phyloP scores from a whole-genome alignment of 1,140 invertebrate species.

The Orchestia grillus region DNA sequence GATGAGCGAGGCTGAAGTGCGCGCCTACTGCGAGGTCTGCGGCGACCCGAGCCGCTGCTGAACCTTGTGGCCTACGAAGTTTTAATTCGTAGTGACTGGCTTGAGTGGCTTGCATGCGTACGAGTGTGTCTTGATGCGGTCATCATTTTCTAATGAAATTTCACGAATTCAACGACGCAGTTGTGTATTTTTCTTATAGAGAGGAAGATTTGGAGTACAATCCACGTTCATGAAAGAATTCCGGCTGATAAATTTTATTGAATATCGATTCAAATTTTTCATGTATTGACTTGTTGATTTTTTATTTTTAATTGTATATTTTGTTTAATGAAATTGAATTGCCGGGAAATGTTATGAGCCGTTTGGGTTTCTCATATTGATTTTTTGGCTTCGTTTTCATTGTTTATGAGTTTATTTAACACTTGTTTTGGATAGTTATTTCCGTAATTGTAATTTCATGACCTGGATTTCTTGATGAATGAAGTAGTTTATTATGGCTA shows the following conservation, averaged over 20 bases:
- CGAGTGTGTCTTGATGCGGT: background rate
- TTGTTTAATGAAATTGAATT: background rate
- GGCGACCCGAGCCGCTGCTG: too few species aligned
- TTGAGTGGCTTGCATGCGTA: background rate
- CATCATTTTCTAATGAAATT: background rate
- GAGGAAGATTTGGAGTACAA: too few species aligned
- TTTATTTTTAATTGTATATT: background rate
- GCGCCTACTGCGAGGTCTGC: background rate
- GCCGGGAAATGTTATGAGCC: background rate
- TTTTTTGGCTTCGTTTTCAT: background rate
- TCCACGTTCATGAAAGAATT: too few species aligned
- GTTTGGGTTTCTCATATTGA: background rate
- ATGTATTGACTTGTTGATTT: background rate
- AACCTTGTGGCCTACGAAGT: too few species aligned
- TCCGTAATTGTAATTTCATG: background rate
- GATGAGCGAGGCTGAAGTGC: background rate
- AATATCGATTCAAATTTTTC: too few species aligned
- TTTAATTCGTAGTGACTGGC: background rate
- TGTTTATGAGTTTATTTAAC: background rate
- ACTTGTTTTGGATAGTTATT: background rate
- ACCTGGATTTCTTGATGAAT: background rate
- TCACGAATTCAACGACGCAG: too few species aligned
- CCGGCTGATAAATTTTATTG: too few species aligned
- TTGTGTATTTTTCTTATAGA: too few species aligned
- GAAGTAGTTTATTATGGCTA: too few species aligned